A percentile compares a stretch with the other conserved stretches of the same genome.
These are phyloP conservation scores for Hirtodrosophila duncani DNA, from an alignment of 2,888 invertebrate species.

Conservation along the genomic window DNA sequence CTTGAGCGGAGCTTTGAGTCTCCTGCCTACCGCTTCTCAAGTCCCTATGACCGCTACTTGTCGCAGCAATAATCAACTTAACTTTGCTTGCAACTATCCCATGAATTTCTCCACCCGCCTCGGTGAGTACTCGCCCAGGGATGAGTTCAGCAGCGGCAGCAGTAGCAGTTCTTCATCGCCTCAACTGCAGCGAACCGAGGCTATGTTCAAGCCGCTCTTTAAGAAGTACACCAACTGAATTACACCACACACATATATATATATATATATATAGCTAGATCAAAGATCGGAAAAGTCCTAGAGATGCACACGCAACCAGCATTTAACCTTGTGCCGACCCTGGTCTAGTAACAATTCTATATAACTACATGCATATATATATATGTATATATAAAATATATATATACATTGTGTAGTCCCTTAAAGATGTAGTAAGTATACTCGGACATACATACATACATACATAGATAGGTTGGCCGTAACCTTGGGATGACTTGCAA, in stretches of 20 bases:
- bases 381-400: slow-evolving; percentile 6
- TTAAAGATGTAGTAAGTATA: slow-evolving; percentile 21
- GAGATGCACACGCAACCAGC: too few species aligned
- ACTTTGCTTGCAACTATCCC: slow-evolving; percentile 45
- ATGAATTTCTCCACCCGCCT: slow-evolving; percentile 62
- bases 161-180: slow-evolving; percentile 69
- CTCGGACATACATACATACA: neutral
- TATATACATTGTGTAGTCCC: neutral
- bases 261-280: too few species aligned
- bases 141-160: slow-evolving; percentile 66
- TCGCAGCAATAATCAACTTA: slow-evolving; percentile 63
- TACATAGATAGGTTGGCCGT: too few species aligned
- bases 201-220: slow-evolving; percentile 92
- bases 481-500: too few species aligned
- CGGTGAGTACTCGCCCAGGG: slow-evolving; percentile 72
- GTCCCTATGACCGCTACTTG: slow-evolving; percentile 80
- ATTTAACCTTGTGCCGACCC: too few species aligned
- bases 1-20: slow-evolving; percentile 86
- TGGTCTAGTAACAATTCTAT: too few species aligned
- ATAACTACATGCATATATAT: neutral
- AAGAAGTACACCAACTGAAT: slow-evolving; percentile 83
- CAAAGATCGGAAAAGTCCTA: too few species aligned
- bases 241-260: neutral
- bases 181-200: slow-evolving; percentile 54
- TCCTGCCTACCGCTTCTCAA: slow-evolving; percentile 83